Evolutionary conservation across 2,797 vertebrate genomes (phyloP), one percentile per base, ranked within the genome.

Genomic region (Sciaenops ocellatus): DNA sequence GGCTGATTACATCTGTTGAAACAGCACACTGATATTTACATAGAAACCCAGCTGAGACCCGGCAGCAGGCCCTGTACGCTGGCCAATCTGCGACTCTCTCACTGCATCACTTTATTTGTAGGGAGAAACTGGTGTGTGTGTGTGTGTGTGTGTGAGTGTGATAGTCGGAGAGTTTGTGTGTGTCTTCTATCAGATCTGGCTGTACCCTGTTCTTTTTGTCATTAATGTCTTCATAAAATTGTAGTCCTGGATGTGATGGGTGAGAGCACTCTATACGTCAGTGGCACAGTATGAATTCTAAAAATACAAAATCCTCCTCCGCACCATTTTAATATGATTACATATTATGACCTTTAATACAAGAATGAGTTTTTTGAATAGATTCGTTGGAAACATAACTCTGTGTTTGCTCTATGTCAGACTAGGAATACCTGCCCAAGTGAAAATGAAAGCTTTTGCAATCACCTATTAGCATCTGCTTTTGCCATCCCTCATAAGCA

Each of bases 1-100:
- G 73, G 73, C 85, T 61, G 82, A 91, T 89, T 88, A 83, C 74
- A 89, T 92, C 84, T 90, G 85, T 90, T 76, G 82, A 88, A 90
- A 85, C 82, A 79, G 78, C 79, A 81, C 70, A 54, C 72, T 83
- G 66, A 78, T 87, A 88, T 92, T 91, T 88, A 87, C 89, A 89
- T 46, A 85, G 84, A 89, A 86, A 78, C 60, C 77, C 71, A 46
- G 64, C 81, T 34, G 76, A 87, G 82, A 47, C 84, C 68, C 38
- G 17, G 74, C 62, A 61, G 41, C 60, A 4, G 57, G 59, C 44
- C 55, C 38, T 56, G 73, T 61, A 69, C 42, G 5, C 71, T 12
- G 47, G 60, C 73, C 82, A 78, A 54, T 68, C 60, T 57, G 63
- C 72, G 26, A n/a, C 68, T 56, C 48, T 51, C 6, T 73, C 28